Conservation (phyloP, 2,888 invertebrate species). For the Beris chalybata region DNA sequence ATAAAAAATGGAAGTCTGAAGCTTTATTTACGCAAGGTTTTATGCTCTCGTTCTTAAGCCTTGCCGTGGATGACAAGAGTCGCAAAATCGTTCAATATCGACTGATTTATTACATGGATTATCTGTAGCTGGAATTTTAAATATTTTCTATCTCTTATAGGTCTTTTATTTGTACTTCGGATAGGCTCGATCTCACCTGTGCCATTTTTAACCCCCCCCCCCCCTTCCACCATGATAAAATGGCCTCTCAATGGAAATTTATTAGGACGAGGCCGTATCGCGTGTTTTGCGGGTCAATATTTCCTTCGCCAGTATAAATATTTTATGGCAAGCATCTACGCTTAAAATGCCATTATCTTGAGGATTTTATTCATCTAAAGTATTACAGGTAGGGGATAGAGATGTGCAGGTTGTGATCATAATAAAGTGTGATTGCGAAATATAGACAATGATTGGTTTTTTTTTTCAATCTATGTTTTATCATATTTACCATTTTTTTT, state of each 20-base stretch:
- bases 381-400: too few species aligned
- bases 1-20: constrained; percentile 45
- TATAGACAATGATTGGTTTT: too few species aligned
- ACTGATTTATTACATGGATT: constrained; percentile 46
- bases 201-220: background rate
- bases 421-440: too few species aligned
- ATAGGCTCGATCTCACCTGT: background rate
- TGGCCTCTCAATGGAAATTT: constrained; percentile 31
- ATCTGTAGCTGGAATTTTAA: constrained; percentile 44
- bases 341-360: too few species aligned
- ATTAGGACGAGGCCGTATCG: constrained; percentile 10
- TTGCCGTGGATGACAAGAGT: constrained; percentile 20
- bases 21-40: constrained; percentile 43
- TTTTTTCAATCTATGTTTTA: too few species aligned
- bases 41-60: constrained; percentile 10
- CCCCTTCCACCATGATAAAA: constrained; percentile 6
- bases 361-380: too few species aligned
- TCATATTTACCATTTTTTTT: too few species aligned
- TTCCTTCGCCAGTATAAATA: too few species aligned
- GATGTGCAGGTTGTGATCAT: too few species aligned
- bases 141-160: constrained; percentile 40
- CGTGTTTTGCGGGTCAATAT: too few species aligned
- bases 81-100: constrained; percentile 44
- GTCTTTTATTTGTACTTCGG: constrained; percentile 28
- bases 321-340: too few species aligned